phyloP scores from a whole-genome alignment of 2,797 vertebrate genomes.

The Gymnopithys bicolor region DNA sequence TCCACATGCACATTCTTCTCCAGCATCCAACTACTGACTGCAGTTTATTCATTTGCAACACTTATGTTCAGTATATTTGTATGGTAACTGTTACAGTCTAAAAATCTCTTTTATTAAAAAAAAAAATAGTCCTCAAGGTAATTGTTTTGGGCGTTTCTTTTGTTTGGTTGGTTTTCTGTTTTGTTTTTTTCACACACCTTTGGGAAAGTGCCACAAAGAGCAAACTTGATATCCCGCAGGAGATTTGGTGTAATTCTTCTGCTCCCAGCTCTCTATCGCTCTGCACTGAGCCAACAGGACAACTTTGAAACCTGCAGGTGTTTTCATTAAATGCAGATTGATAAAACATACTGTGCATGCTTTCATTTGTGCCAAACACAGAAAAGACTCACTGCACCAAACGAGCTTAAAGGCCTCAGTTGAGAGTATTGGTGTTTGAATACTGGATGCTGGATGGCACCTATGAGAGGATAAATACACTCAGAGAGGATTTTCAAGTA shows the following conservation, averaged over 20 bases:
- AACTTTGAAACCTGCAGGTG: not conserved
- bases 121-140: not conserved
- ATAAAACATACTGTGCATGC: not conserved
- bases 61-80: not conserved
- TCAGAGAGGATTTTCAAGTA: slow-evolving; percentile 7
- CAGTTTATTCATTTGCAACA: not conserved
- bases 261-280: not conserved
- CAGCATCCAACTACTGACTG: not conserved
- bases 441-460: not conserved
- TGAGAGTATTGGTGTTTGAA: not conserved
- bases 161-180: not conserved
- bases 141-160: not conserved
- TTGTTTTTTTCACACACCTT: not conserved
- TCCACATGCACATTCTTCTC: not conserved
- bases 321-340: not conserved
- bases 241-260: not conserved
- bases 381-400: not conserved
- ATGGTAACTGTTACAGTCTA: not conserved
- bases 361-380: not conserved
- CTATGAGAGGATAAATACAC: slow-evolving; percentile 13
- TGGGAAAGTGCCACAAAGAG: not conserved
- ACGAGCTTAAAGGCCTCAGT: not conserved
- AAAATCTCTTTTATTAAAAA: not conserved
- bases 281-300: not conserved
- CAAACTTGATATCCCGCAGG: not conserved